Percentiles rank a stretch among this genome's conserved stretches.
Conservation (phyloP, 2,888 invertebrate genomes). For the Andrena hattorfiana region DNA sequence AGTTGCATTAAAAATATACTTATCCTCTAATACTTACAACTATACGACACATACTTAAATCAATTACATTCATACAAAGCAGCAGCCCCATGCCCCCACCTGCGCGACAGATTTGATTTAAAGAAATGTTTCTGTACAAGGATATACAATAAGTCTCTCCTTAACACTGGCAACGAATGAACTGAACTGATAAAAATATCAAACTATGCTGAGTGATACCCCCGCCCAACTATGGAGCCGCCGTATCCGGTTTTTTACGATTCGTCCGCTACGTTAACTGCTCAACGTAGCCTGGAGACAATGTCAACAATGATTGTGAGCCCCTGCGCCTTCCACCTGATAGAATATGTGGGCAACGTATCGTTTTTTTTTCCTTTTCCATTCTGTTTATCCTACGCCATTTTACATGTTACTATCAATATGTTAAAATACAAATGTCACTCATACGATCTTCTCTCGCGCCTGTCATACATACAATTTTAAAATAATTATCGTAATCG, state of each 20-base stretch:
- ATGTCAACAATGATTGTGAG: slow-evolving; percentile 78
- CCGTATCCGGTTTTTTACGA: slow-evolving; percentile 57
- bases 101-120: slow-evolving; percentile 70
- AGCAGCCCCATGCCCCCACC: slow-evolving; percentile 77
- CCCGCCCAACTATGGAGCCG: slow-evolving; percentile 67
- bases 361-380: slow-evolving; percentile 58
- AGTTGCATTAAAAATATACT: slow-evolving; percentile 72
- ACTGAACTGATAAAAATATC: slow-evolving; percentile 77
- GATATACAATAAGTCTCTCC: slow-evolving; percentile 72
- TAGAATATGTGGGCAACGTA: slow-evolving; percentile 69
- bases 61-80: slow-evolving; percentile 73
- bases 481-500: slow-evolving; percentile 84
- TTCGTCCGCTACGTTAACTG: slow-evolving; percentile 64
- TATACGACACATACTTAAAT: slow-evolving; percentile 72
- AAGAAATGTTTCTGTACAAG: slow-evolving; percentile 74
- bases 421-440: slow-evolving; percentile 85
- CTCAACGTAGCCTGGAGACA: slow-evolving; percentile 72
- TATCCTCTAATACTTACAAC: slow-evolving; percentile 75
- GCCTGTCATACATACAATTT: slow-evolving; percentile 83
- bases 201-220: slow-evolving; percentile 61
- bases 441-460: slow-evolving; percentile 81
- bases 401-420: slow-evolving; percentile 85
- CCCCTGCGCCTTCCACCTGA: slow-evolving; percentile 76
- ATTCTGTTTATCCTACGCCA: slow-evolving; percentile 82
- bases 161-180: slow-evolving; percentile 77